Base-by-base conservation (phyloP, 2,113 vertebrate genomes). In the Enhydra lutris region DNA sequence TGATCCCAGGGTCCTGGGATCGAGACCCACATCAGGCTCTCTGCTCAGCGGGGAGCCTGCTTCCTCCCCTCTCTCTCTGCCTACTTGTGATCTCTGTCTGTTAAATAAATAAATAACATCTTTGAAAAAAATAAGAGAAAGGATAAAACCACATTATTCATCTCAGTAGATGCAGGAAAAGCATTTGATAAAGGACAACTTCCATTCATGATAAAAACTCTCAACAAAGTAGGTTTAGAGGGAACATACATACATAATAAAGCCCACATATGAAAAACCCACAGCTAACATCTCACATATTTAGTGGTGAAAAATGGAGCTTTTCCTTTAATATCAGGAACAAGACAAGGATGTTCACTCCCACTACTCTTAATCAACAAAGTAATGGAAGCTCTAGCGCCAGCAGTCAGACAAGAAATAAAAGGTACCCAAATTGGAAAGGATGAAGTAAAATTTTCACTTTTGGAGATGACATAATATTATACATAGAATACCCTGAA, bases 11-110 rank as follows among this genome's bases (percentile, higher is more conserved):
- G 52, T 6, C 17, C 17, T 55, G 52, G 52, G 17, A 55, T 55
- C 1, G 17, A 55, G 17, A 0, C 15, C 52, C 5, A 4, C 50
- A 52, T 17, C 4, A 5, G 52, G 17, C 52, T 55, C 52, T 18
- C 52, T 55, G 52, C 17, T 55, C 52, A 18, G 17, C 5, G 5
- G 52, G 52, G 52, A 55, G 52, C 52, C 52, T 18, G 52, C 52
- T 55, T 55, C 52, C 52, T 18, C 17, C 52, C 18, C 52, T 55
- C 52, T 55, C 52, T 17, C 52, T 55, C 5, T 55, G 52, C 17
- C 5, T 55, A 55, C 6, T 55, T 55, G 52, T 55, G 52, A 55
- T 55, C 52, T 55, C 52, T 55, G 14, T 4, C 50, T 52, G 52
- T 55, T 15, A 55, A 55, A 18, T 55, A 18, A 18, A 55, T 55